Base-by-base conservation (phyloP, 2,888 invertebrate genomes). In the Drosophila tripunctata region DNA sequence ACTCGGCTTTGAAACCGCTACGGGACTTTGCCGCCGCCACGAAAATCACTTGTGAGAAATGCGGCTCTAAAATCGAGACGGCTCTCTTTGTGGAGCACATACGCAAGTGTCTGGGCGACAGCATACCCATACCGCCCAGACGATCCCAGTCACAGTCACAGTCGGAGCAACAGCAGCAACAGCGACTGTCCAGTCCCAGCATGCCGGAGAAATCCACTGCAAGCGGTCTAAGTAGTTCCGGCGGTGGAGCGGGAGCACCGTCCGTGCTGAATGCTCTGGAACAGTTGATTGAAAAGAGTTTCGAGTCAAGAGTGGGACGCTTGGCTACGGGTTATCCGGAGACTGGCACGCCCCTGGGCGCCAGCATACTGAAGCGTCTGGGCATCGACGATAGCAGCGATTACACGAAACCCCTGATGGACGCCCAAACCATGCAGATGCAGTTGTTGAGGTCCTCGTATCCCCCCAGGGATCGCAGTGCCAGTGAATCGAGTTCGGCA, bases 231-330 rank as follows among this genome's bases (percentile, higher is more conserved):
- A n/a, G n/a, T n/a, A n/a, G n/a, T n/a, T 14, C 31, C 22, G 12
- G 21, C 4, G 6, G 47, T 94, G 94, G 94, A 21, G n/a, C n/a
- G n/a, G 27, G 68, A 19, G 45, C 96, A 1, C 96, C 97, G 8
- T 98, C 98, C 1, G 98, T 98, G 45, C 93, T 99, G 45, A 98
- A 97, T 90, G 98, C 98, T 48, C 97, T 99, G 90, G 98, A 99
- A 91, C 98, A 98, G 90, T 93, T 99, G 83, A 98, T 99, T 89
- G 98, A 98, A 90, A 98, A 98, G 91, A 98, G 98, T 92, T 99
- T 99, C 90, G 98, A 98, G 89, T 96, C 97, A 4, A 93, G 97
- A 56, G 94, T 95, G 15, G 93, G 96, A 35, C 96, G 96, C 89
- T 60, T 78, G 27, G 58, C 62, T 1, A 48, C 61, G 0, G 69